Percentiles rank a stretch among this genome's conserved stretches.
Evolutionary conservation across 2,113 vertebrate genomes (phyloP).

Genomic region (Cochlearius cochlearius): DNA sequence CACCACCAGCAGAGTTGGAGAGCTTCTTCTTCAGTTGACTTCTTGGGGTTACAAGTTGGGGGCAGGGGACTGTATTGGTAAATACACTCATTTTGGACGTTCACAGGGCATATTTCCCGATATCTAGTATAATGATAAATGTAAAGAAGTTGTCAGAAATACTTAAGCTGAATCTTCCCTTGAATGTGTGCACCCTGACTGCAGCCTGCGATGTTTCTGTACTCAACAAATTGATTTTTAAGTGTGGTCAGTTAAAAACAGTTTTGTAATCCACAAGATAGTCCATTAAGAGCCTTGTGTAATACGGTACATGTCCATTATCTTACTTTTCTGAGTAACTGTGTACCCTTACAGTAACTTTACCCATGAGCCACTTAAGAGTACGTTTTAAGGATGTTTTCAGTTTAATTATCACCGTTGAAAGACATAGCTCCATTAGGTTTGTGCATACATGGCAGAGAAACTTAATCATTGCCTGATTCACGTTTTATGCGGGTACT

Average conservation of each 20-base stretch:
- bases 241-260: background rate
- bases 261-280: background rate
- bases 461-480: background rate
- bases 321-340: background rate
- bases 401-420: slow-evolving; percentile 22
- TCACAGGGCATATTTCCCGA: background rate
- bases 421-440: background rate
- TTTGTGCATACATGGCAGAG: slow-evolving; percentile 3
- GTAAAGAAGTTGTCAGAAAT: background rate
- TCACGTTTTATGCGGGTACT: background rate
- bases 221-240: background rate
- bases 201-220: background rate
- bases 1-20: background rate
- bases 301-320: background rate
- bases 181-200: background rate
- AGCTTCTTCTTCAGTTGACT: fast-evolving
- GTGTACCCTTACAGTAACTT: background rate
- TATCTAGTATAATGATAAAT: background rate
- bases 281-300: background rate
- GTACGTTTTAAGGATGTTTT: background rate
- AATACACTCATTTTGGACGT: background rate
- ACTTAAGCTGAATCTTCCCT: background rate
- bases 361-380: background rate
- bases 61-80: background rate
- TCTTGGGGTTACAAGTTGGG: background rate